Base-by-base conservation (phyloP, 2,113 vertebrate species). In the Anas platyrhynchos region DNA sequence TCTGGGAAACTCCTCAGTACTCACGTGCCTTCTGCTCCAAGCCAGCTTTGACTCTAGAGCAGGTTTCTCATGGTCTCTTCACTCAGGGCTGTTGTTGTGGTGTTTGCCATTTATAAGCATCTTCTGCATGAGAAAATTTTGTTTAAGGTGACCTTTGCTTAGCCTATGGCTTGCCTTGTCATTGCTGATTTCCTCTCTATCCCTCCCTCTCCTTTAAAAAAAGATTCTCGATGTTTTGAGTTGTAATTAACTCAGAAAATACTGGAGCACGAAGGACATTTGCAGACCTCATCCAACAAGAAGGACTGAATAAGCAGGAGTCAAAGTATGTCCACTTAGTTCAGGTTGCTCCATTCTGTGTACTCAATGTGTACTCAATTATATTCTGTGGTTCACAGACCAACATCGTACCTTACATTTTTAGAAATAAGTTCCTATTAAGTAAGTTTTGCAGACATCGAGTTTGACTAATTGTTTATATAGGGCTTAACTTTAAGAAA, bases 141-240 rank as follows among this genome's bases (percentile, higher is more conserved):
- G 14, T 21, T 48, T 52, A 4, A 67, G 48, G 8, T 50, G 4
- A 12, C 27, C 3, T 63, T 43, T 0, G 0, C 29, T 85, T 22
- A 22, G 36, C 14, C 32, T 79, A 8, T 32, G 9, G 9, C 55
- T 50, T n/a, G 41, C 7, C n/a, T 34, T 32, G 7, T 31, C 8
- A 1, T 52, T 67, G 7, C 13, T 43, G 16, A 36, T 46, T 66
- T 88, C 27, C 6, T 82, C 22, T 26, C 6, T 1, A 1, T 20
- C 48, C 18, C 18, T 34, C 8, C 2, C 1, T 18, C 71, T 36
- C 25, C 31, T 62, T 55, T 54, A 15, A 63, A 27, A 13, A 46
- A 36, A 5, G 13, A 11, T 79, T 36, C 3, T 71, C 32, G 13
- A 0, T 54, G 15, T 3, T 82, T 82, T 58, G 10, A 34, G n/a